These are phyloP conservation scores for Brachyrhaphis roseni DNA, from an alignment of 2,797 vertebrate genomes.

Conservation along the genomic window DNA sequence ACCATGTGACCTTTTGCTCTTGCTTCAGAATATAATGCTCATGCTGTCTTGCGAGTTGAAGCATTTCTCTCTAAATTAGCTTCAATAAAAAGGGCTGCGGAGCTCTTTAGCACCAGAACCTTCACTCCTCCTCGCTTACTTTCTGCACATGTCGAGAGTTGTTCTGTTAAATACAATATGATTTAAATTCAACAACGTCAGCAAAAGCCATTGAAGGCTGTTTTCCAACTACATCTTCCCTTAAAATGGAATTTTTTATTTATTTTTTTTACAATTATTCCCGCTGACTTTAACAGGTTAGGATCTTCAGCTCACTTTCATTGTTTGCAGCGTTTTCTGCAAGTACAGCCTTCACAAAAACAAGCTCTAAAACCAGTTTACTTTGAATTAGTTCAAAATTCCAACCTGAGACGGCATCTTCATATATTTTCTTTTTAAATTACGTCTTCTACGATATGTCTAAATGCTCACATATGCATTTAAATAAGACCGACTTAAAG, in stretches of 20 bases:
- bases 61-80: neutral
- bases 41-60: conserved; percentile 1
- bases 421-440: neutral
- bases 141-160: neutral
- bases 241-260: neutral
- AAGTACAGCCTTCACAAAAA: neutral
- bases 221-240: neutral
- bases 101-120: neutral
- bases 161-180: neutral
- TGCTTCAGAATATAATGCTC: neutral
- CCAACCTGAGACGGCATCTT: neutral
- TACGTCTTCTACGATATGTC: neutral
- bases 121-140: neutral
- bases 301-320: neutral
- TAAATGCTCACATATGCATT: neutral
- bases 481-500: neutral
- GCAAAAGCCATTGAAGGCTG: neutral
- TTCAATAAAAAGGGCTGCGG: neutral
- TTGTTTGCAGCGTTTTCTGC: neutral
- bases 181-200: neutral
- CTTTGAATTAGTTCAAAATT: neutral
- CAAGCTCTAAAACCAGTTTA: neutral
- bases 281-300: neutral
- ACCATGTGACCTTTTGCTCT: neutral
- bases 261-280: neutral